Evolutionary conservation across 2,113 vertebrate genomes (phyloP), one percentile per base, ranked within the genome.

Genomic region (Corythaixoides concolor): DNA sequence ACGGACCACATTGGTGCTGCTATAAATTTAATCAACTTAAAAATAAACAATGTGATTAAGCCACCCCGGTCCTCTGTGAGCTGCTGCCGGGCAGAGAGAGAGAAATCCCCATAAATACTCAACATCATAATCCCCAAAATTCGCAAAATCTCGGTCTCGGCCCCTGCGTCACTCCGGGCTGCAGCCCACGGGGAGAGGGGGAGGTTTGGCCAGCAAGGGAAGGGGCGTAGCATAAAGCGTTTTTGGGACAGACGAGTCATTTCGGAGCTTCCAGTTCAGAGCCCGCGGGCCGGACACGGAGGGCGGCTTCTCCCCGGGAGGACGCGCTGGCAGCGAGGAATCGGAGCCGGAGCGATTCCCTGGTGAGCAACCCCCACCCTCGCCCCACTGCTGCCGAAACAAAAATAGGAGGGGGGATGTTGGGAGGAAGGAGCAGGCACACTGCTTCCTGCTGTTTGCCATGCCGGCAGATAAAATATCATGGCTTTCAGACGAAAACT

Each of bases 1-100:
- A 3, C 2, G 1, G 33, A 7, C 26, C 43, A 0, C 4, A 0
- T 33, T 12, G 1, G 30, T 0, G 13, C 41, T 12, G 83, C 80
- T 26, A 81, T 3, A 8, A 78, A 59, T 27, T 4, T 18, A 70
- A 86, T 1, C 28, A 0, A 3, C 0, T 7, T 8, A 8, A 22
- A 86, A 93, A 97, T 93, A 96, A 96, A 97, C 28, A 3, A 1
- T 0, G 32, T 1, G 52, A 47, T 52, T 13, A 16, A 81, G 11
- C 14, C 8, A 8, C 5, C 5, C 15, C 0, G 1, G 14, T 72
- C 35, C 37, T 50, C 76, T 10, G 39, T 5, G 56, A 81, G 68
- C 72, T 41, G 80, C 92, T 79, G 80, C 63, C 14, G 80, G 60
- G 60, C 47, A 72, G 84, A 12, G 24, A n/a, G n/a, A n/a, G n/a